Base-by-base conservation (phyloP, 2,888 invertebrate genomes). In the Pinctada fucata region DNA sequence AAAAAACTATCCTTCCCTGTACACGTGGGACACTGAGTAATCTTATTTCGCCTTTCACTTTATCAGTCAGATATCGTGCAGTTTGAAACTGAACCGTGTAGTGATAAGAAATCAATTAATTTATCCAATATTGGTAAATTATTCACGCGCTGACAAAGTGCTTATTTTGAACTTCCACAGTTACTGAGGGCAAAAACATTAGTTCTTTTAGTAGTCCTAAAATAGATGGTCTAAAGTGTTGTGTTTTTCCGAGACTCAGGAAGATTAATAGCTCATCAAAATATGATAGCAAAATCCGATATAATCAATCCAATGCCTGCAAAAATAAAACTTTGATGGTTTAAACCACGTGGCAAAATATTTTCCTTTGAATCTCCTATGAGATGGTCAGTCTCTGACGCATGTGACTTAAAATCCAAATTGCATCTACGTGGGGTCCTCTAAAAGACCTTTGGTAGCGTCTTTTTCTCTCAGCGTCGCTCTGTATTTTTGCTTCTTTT, bases 31-130 rank as follows among this genome's bases (percentile, higher is more conserved):
- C 31, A 31, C 31, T 31, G 31, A 31, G 31, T 31, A 31, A 31
- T 31, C 31, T 31, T 31, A 31, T 31, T 31, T 31, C 31, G 31
- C 31, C 31, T 31, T 31, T 31, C 31, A 31, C 13, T 6, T 58
- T 58, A 58, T 58, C 58, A 10, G 58, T 58, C 8, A 58, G 58
- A 13, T 58, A 58, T 58, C 58, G 58, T 10, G 58, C 8, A 58
- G 13, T 58, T 58, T 58, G 8, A 58, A 58, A 10, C 58, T 58
- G 8, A 6, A 58, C 6, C 58, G 13, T 58, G 58, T 58, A 58
- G 58, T 58, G 58, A 58, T 58, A 58, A 58, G 58, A 58, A 58
- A 58, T 58, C 58, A 58, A 58, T 58, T 58, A 58, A 58, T 58
- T 58, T 58, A 58, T 58, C 58, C 58, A 58, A 58, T 58, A 58